A percentile compares a stretch with the other conserved stretches of the same genome.
Conservation (phyloP, 2,797 vertebrate species). For the Iguana delicatissima region DNA sequence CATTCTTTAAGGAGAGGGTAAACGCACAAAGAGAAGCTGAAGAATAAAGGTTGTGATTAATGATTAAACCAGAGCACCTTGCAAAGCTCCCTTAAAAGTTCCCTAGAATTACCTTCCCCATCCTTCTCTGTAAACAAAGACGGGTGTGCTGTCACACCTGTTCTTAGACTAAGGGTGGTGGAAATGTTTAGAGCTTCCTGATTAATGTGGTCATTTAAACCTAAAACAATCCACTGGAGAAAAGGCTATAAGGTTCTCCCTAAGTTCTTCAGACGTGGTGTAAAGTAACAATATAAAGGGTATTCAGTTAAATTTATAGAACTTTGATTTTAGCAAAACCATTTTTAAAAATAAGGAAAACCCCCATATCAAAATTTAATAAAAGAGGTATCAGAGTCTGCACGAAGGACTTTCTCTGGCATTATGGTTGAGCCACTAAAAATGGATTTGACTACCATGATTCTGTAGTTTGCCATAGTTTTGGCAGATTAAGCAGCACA, state of each 20-base stretch:
- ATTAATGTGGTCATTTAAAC: background rate
- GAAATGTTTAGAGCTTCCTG: background rate
- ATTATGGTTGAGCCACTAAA: background rate
- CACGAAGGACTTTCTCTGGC: background rate
- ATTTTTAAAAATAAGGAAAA: background rate
- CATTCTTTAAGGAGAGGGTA: constrained; percentile 23
- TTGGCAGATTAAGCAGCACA: background rate
- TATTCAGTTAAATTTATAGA: no score
- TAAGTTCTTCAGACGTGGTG: background rate
- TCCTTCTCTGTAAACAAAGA: constrained; percentile 42
- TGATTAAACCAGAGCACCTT: constrained; percentile 51
- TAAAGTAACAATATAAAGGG: background rate
- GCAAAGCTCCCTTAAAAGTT: constrained; percentile 32
- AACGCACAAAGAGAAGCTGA: constrained; percentile 52
- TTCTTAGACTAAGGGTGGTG: background rate
- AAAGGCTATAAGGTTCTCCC: background rate
- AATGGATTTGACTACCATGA: background rate
- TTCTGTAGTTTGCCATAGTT: background rate
- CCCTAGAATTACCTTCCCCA: constrained; percentile 21
- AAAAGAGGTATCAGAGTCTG: no score
- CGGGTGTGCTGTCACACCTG: constrained; percentile 37
- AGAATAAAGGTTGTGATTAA: constrained; percentile 35
- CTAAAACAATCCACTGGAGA: background rate
- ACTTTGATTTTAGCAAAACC: background rate
- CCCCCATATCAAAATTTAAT: background rate